Base-by-base conservation (phyloP, 2,113 vertebrate genomes). In the Murina feae region DNA sequence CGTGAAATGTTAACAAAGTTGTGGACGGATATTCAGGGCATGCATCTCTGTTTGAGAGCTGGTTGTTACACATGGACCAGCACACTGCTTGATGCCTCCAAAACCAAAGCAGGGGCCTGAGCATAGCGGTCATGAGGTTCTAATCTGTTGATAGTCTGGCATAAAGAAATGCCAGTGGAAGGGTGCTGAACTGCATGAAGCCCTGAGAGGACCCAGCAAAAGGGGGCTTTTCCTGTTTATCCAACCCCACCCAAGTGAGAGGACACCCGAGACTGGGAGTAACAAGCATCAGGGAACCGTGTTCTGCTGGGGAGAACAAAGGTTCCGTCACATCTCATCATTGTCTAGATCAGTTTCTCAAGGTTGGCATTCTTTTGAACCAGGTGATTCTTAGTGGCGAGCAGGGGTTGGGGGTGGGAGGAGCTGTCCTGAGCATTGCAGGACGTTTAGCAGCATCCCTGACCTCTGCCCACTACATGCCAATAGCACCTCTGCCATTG, bases 21-120 rank as follows among this genome's bases (percentile, higher is more conserved):
- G 49, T 0, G 1, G n/a, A 42, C 4, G 3, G 13, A 60, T 25
- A 30, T 23, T 25, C 16, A 35, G 9, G 23, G 28, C 9, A 18
- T 37, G 11, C 4, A 14, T 6, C 1, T 12, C 7, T 44, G 74
- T 69, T 63, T 47, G 25, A 94, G 72, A 92, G 32, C 4, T 39
- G 4, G 6, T 30, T 75, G 39, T 76, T 65, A 78, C 89, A 89
- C 21, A 14, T 5, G 79, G 75, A 51, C 47, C 17, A 66, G 28
- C 3, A 39, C 2, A 30, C 12, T 5, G 25, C 51, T 74, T 83
- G 65, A 17, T 75, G 65, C 17, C 14, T 86, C 83, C 42, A 32
- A 85, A 39, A 89, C 23, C 49, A 87, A 71, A 92, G 25, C 69
- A 42, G 5, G 53, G 39, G 28, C 72, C 14, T 25, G 51, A 84